Conservation (phyloP, 2,797 vertebrate species). For the Varecia variegata region DNA sequence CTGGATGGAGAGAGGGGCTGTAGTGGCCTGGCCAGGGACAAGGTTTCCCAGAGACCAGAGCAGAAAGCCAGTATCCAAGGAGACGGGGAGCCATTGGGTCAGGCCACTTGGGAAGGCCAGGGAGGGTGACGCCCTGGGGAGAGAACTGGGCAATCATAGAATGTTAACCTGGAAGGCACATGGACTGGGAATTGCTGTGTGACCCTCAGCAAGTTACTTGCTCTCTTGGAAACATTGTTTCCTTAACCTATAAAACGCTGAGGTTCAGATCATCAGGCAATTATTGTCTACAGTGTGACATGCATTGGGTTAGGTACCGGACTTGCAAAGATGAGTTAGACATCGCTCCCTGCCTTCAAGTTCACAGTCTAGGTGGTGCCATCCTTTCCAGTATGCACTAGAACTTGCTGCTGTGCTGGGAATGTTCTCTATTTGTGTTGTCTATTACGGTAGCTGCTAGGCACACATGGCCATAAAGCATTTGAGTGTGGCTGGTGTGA, state of each 20-base stretch:
- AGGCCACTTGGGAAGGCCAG: background rate
- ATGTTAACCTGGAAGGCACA: background rate
- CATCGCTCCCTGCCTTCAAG: background rate
- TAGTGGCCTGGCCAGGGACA: background rate
- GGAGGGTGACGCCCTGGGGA: background rate
- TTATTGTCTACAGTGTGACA: background rate
- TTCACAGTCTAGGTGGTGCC: background rate
- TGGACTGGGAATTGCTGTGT: background rate
- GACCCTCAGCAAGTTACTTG: background rate
- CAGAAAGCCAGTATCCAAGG: background rate
- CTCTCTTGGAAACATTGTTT: background rate
- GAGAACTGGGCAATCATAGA: background rate
- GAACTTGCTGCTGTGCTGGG: background rate
- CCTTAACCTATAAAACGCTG: background rate
- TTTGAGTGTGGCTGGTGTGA: background rate
- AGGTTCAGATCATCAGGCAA: background rate
- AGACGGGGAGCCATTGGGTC: background rate
- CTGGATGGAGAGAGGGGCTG: constrained; percentile 79
- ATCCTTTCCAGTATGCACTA: background rate
- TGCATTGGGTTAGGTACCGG: background rate
- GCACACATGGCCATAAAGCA: background rate
- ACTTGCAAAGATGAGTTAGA: background rate
- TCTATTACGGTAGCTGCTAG: background rate
- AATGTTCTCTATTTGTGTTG: background rate
- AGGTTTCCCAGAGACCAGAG: background rate